phyloP scores from a whole-genome alignment of 2,888 invertebrate species.

The Shargacucullia verbasci region DNA sequence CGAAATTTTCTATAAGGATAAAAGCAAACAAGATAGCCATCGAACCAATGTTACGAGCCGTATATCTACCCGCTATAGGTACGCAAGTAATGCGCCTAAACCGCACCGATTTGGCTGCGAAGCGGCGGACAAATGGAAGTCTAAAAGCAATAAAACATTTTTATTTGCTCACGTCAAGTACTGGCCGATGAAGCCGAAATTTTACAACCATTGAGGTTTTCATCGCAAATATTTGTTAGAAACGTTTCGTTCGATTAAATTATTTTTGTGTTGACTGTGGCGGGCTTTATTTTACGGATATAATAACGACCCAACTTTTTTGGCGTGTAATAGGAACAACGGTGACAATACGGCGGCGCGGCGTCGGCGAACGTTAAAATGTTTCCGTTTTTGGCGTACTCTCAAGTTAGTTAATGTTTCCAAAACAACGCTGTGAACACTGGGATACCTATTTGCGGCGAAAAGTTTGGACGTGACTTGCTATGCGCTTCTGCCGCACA shows the following conservation, averaged over 20 bases:
- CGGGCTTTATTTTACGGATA: conserved; percentile 54
- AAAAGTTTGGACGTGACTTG: conserved; percentile 69
- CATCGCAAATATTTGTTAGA: conserved; percentile 70
- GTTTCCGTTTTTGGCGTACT: conserved; percentile 86
- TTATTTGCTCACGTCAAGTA: conserved; percentile 71
- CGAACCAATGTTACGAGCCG: conserved; percentile 78
- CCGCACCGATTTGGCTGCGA: conserved; percentile 58
- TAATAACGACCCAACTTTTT: conserved; percentile 71
- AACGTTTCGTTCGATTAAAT: conserved; percentile 64
- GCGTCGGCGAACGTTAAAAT: conserved; percentile 77
- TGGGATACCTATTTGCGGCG: conserved; percentile 71
- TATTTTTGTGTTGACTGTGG: conserved; percentile 64
- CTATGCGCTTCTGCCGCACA: conserved; percentile 56
- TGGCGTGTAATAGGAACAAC: conserved; percentile 74
- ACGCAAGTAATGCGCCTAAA: conserved; percentile 53
- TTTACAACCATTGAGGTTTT: conserved; percentile 71
- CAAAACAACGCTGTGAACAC: conserved; percentile 82
- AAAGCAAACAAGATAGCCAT: conserved; percentile 88
- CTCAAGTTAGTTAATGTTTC: conserved; percentile 87
- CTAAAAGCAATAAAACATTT: conserved; percentile 72
- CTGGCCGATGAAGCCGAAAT: conserved; percentile 68
- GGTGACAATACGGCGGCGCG: conserved; percentile 75
- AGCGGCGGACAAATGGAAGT: conserved; percentile 64
- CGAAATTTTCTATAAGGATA: conserved; percentile 89
- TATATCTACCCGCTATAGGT: conserved; percentile 57